Percentiles rank a stretch among this genome's conserved stretches.
Evolutionary conservation across 2,113 vertebrate species (phyloP).

Genomic region (Sigmodon hispidus): DNA sequence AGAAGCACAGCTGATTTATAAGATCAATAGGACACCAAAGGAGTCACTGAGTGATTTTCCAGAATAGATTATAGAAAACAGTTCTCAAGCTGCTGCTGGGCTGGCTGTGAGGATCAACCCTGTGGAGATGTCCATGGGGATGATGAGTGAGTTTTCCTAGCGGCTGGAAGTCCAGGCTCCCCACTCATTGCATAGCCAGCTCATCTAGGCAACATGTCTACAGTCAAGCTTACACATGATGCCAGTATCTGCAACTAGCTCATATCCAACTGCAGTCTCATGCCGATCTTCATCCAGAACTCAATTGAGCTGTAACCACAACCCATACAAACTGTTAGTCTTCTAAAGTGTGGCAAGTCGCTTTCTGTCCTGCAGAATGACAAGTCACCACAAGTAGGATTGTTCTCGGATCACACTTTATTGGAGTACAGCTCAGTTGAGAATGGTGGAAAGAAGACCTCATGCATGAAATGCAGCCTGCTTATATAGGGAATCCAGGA

Average conservation of each 20-base stretch:
- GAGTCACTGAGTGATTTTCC: not conserved
- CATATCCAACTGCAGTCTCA: not conserved
- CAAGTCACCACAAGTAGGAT: too few species aligned
- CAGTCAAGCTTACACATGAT: not conserved
- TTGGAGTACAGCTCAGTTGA: too few species aligned
- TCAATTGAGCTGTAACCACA: not conserved
- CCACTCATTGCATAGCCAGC: not conserved
- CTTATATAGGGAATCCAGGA: too few species aligned
- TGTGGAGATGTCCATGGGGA: not conserved
- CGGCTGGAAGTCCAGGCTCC: not conserved
- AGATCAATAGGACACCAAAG: not conserved
- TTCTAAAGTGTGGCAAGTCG: too few species aligned
- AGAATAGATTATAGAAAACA: not conserved
- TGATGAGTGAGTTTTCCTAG: not conserved
- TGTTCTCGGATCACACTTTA: too few species aligned
- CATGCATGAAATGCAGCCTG: too few species aligned
- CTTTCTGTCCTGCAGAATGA: too few species aligned
- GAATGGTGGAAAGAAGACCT: too few species aligned
- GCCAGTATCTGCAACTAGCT: not conserved
- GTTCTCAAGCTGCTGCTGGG: not conserved
- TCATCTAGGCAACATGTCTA: not conserved
- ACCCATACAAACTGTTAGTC: not conserved
- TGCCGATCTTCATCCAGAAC: not conserved
- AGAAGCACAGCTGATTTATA: not conserved
- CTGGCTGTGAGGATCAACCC: not conserved